Evolutionary conservation across 2,797 vertebrate genomes (phyloP).

Genomic region (Bufotes viridis): DNA sequence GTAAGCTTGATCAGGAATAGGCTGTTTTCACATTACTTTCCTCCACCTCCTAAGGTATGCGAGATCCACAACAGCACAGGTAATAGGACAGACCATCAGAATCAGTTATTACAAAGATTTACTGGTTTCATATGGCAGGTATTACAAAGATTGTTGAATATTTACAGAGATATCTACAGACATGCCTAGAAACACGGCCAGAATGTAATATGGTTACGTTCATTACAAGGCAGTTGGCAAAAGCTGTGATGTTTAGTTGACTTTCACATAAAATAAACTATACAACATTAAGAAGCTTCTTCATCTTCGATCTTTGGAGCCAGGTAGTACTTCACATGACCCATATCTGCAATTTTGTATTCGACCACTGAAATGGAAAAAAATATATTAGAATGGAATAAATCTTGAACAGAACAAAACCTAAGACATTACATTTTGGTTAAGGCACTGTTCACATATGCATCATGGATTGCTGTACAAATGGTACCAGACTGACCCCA

Average conservation of each 20-base stretch:
- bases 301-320: slow-evolving; percentile 94
- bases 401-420: neutral
- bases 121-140: slow-evolving; percentile 59
- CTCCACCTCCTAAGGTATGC: too few relatives aligned
- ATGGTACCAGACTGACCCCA: too few relatives aligned
- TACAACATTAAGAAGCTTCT: slow-evolving; percentile 77
- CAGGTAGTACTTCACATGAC: slow-evolving; percentile 93
- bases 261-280: slow-evolving; percentile 48
- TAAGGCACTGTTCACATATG: neutral
- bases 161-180: slow-evolving; percentile 80
- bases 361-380: slow-evolving; percentile 83
- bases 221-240: slow-evolving; percentile 42
- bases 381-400: neutral
- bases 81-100: neutral
- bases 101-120: slow-evolving; percentile 53
- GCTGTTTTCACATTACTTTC: too few relatives aligned
- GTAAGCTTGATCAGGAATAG: too few relatives aligned
- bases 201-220: slow-evolving; percentile 18
- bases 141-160: slow-evolving; percentile 67
- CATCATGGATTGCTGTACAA: too few relatives aligned
- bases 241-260: neutral
- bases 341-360: slow-evolving; percentile 97
- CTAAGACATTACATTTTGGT: neutral
- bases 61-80: too few relatives aligned
- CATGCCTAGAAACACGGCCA: slow-evolving; percentile 63